These are phyloP conservation scores for Mustela nigripes DNA, from an alignment of 2,113 vertebrate genomes.

Conservation along the genomic window DNA sequence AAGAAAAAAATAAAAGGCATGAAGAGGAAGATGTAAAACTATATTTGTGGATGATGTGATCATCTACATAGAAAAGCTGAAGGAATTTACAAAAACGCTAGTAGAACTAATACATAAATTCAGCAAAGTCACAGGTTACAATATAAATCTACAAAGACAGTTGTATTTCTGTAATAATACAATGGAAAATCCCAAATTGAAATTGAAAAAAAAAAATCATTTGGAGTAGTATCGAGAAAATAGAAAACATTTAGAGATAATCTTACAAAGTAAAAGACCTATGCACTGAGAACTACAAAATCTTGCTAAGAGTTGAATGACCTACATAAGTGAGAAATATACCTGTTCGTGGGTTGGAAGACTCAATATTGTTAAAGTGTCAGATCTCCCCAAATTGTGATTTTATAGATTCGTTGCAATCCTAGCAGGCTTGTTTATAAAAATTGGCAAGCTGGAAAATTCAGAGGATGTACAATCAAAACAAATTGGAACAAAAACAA, in stretches of 20 bases:
- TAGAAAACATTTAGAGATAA: neutral
- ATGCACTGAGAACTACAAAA: too few relatives aligned
- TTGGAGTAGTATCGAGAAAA: slow-evolving; percentile 36
- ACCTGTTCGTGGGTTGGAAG: neutral
- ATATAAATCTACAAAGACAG: neutral
- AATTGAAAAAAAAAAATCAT: neutral
- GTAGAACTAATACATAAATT: neutral
- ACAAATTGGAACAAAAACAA: neutral
- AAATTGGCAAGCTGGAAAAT: neutral
- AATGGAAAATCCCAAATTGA: neutral
- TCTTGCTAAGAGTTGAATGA: too few relatives aligned
- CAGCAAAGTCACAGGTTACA: neutral
- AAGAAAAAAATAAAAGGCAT: neutral
- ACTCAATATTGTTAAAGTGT: neutral
- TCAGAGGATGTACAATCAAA: neutral
- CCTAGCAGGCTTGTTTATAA: neutral
- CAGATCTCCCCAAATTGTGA: neutral
- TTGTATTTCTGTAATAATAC: neutral
- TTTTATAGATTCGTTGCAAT: neutral
- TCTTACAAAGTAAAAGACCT: neutral
- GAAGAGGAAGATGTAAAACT: neutral
- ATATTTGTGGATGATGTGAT: neutral
- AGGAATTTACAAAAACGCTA: neutral
- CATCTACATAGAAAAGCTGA: neutral
- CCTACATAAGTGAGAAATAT: neutral